Evolutionary conservation across 2,888 invertebrate genomes (phyloP).

Genomic region (Antitype chi): DNA sequence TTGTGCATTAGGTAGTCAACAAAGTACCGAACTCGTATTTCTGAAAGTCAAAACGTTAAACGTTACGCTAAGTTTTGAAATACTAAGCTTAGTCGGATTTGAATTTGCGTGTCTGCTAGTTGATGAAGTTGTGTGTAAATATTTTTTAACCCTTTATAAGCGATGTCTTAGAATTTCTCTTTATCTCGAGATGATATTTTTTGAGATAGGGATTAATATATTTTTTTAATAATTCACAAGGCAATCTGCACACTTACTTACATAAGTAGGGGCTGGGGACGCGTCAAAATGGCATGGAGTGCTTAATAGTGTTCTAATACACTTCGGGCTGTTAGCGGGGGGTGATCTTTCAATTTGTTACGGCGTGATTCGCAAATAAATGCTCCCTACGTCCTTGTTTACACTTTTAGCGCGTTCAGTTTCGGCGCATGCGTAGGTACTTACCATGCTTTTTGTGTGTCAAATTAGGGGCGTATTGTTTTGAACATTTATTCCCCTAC

Average conservation of each 20-base stretch:
- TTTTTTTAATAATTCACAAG: neutral
- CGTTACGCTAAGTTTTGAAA: too few relatives aligned
- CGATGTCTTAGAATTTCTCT: neutral
- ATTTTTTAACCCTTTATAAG: neutral
- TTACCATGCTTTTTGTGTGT: constrained; percentile 57
- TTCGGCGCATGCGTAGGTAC: constrained; percentile 72
- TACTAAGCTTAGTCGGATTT: neutral
- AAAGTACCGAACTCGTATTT: too few relatives aligned
- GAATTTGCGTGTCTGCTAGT: neutral
- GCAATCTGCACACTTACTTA: neutral
- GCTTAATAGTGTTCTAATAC: constrained; percentile 85
- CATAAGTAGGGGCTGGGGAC: constrained; percentile 11
- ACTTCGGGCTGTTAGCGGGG: constrained; percentile 76
- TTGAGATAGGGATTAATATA: too few relatives aligned
- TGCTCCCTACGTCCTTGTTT: constrained; percentile 79
- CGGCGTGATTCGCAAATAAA: constrained; percentile 85
- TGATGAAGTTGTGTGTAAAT: neutral
- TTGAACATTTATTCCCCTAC: constrained; percentile 27
- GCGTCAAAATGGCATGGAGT: constrained; percentile 72
- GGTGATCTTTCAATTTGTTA: constrained; percentile 86
- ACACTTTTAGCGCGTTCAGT: constrained; percentile 72
- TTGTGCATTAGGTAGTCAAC: too few relatives aligned
- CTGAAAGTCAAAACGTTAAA: too few relatives aligned
- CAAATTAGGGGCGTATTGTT: constrained; percentile 66
- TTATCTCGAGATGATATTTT: neutral